A percentile compares a stretch with the other conserved stretches of the same genome.
Evolutionary conservation across 2,797 vertebrate genomes (phyloP).

Genomic region (Etheostoma nigrum): DNA sequence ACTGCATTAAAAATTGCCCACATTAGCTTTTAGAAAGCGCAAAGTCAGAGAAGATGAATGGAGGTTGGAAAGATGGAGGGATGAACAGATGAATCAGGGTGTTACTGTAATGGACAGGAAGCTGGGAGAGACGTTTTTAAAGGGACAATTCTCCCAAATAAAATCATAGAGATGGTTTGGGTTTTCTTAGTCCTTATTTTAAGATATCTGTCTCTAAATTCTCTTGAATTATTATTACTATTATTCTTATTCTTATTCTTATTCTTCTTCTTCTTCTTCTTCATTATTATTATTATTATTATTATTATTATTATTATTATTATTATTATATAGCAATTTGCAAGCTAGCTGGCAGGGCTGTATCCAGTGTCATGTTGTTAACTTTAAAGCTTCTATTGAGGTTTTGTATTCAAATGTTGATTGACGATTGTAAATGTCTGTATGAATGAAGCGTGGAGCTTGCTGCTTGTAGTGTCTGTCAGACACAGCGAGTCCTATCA

Average conservation of each 20-base stretch:
- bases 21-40: conserved; percentile 53
- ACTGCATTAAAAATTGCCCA: conserved; percentile 61
- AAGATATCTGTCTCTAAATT: neutral
- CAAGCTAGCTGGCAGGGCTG: too few species aligned
- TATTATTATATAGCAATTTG: too few species aligned
- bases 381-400: too few species aligned
- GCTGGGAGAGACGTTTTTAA: neutral
- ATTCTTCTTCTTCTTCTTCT: too few species aligned
- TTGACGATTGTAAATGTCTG: too few species aligned
- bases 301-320: too few species aligned
- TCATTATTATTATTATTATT: too few species aligned
- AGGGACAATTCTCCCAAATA: neutral
- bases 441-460: too few species aligned
- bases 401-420: too few species aligned
- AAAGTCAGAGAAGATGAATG: conserved; percentile 45
- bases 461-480: too few species aligned
- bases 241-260: too few species aligned
- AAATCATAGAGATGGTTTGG: neutral
- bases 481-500: conserved; percentile 18
- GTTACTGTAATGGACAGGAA: neutral
- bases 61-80: conserved; percentile 24
- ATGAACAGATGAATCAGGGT: neutral
- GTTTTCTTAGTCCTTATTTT: neutral
- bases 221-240: neutral
- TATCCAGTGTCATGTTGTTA: too few species aligned